Evolutionary conservation across 2,113 vertebrate genomes (phyloP).

Genomic region (Zosterops hypoxanthus): DNA sequence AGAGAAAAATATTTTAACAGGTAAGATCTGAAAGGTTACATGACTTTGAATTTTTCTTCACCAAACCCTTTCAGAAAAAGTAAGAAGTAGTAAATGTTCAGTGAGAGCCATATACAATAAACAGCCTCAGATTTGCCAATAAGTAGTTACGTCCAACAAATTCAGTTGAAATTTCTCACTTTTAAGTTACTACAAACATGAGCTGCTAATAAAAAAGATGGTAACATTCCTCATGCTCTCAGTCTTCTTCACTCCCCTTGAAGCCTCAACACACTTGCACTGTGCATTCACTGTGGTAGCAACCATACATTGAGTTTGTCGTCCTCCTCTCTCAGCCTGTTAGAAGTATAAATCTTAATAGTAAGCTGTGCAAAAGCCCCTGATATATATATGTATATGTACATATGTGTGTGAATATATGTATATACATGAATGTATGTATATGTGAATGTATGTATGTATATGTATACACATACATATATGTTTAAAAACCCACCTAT

Average conservation of each 20-base stretch:
- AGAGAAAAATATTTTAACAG: neutral
- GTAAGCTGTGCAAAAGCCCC: neutral
- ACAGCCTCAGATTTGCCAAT: neutral
- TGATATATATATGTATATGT: neutral
- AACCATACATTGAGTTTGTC: neutral
- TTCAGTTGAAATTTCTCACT: neutral
- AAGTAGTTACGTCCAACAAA: neutral
- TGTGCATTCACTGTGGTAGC: neutral
- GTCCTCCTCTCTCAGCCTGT: neutral
- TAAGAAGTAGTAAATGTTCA: neutral
- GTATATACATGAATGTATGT: too few species aligned
- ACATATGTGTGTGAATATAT: accelerated
- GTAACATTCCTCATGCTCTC: neutral
- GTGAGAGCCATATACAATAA: neutral
- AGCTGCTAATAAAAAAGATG: neutral
- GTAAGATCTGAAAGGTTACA: neutral
- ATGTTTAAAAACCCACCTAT: neutral
- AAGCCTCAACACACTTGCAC: neutral
- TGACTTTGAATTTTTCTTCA: neutral
- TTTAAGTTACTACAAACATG: neutral
- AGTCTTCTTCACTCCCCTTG: accelerated
- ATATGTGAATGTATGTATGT: accelerated
- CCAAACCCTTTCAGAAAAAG: neutral
- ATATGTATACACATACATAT: neutral
- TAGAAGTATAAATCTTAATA: neutral